These are phyloP conservation scores for Zingel zingel DNA, from an alignment of 2,113 vertebrate genomes.

Conservation along the genomic window DNA sequence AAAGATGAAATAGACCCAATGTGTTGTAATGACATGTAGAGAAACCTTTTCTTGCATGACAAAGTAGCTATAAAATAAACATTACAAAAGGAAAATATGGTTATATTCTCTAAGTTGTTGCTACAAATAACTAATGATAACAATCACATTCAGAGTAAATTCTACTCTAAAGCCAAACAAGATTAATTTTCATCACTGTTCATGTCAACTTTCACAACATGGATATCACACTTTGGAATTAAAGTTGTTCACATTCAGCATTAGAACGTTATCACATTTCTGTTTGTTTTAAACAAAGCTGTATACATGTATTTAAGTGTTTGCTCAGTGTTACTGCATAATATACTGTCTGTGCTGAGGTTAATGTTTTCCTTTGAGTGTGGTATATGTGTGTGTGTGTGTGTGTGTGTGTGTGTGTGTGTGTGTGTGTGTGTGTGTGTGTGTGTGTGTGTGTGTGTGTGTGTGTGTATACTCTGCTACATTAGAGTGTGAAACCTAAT, in stretches of 20 bases:
- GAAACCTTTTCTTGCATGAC: background rate
- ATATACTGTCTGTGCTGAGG: background rate
- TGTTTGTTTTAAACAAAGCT: background rate
- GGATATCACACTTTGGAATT: background rate
- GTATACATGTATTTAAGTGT: background rate
- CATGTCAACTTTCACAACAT: background rate
- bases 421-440: too few relatives aligned
- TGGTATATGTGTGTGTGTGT: too few relatives aligned
- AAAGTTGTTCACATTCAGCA: background rate
- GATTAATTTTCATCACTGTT: background rate
- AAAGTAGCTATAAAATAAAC: background rate
- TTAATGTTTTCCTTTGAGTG: background rate
- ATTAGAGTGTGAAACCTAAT: background rate
- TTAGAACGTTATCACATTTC: background rate
- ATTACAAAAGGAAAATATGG: background rate
- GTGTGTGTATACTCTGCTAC: background rate
- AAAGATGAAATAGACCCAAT: background rate
- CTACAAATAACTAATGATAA: too few relatives aligned
- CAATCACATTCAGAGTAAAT: background rate
- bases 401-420: background rate
- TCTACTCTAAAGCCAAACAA: background rate
- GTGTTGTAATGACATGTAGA: conserved; percentile 6
- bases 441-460: background rate
- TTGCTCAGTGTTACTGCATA: background rate
- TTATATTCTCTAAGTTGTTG: background rate